Conservation (phyloP, 2,888 invertebrate genomes). For the Gastrophysa polygoni region DNA sequence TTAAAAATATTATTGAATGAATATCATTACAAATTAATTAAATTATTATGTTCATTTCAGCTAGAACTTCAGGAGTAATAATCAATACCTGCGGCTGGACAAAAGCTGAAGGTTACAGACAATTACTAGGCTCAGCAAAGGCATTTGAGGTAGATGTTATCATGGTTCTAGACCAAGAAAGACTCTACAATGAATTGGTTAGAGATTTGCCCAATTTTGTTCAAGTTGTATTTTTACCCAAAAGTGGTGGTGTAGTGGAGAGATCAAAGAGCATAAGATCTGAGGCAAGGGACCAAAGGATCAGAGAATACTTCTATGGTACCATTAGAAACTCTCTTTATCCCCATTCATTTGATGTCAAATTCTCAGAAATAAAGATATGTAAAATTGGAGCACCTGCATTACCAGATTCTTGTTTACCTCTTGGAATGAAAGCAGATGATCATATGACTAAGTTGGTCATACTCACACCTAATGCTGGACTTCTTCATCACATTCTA, state of each 20-base stretch:
- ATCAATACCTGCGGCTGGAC: conserved; percentile 99
- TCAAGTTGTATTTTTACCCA: conserved; percentile 72
- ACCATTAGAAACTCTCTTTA: conserved; percentile 72
- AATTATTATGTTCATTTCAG: conserved; percentile 64
- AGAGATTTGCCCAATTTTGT: conserved; percentile 94
- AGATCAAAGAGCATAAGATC: conserved; percentile 73
- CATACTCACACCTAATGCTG: conserved; percentile 74
- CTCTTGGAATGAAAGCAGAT: conserved; percentile 92
- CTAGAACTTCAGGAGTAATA: conserved; percentile 85
- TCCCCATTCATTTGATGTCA: conserved; percentile 94
- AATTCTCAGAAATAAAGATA: conserved; percentile 86
- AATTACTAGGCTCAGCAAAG: conserved; percentile 85
- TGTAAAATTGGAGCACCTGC: conserved; percentile 94
- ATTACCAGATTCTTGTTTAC: conserved; percentile 94
- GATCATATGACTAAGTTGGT: conserved; percentile 92
- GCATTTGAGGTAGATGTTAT: conserved; percentile 96
- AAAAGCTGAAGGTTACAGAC: conserved; percentile 87
- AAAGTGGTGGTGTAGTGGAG: conserved; percentile 97
- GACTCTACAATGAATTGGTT: conserved; percentile 91
- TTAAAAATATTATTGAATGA: no score
- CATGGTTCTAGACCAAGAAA: conserved; percentile 93
- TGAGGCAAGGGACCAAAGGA: conserved; percentile 79
- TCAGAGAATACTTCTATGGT: conserved; percentile 97
- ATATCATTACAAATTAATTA: no score
- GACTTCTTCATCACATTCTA: conserved; percentile 85